Base-by-base conservation (phyloP, 2,113 vertebrate species). In the Herpailurus yagouaroundi region DNA sequence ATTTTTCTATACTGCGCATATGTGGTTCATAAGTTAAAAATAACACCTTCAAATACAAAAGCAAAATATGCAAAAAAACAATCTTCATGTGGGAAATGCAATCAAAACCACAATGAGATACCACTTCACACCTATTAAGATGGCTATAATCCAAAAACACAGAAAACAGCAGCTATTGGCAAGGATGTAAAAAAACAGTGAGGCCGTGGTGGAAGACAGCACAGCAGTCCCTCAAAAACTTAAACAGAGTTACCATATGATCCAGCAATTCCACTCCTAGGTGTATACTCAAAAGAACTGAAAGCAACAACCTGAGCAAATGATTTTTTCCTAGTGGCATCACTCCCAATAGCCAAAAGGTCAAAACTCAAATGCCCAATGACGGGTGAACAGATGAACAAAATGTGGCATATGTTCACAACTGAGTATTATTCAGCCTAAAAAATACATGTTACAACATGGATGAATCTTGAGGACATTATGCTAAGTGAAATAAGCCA, bases 1-100 rank as follows among this genome's bases (percentile, higher is more conserved):
- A 71, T 95, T 83, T 89, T 86, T 81, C 69, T 83, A 81, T 16
- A 77, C 3, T 55, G 27, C 14, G 79, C 25, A 81, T 25, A 74
- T 16, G 29, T 77, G 64, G 31, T 31, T 81, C 36, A 69, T 66
- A 66, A 93, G 52, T 66, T 94, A 68, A 89, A 94, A 91, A 66
- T 21, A 74, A 80, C 14, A 89, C 10, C n/a, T 82, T 86, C 68
- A 86, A 88, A 91, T 55, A 57, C 18, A 97, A 95, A 96, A 29
- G 41, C 8, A 94, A 98, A 95, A 73, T 31, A 91, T 12, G 7
- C 29, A 77, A 73, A 86, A 45, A 87, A 25, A 83, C 7, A 74
- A 91, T 10, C 93, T 93, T 71, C 33, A 66, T 21, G 5, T 82
- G 85, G 76, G 66, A 94, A 80, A 87, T 52, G 29, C 27, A 81